These are phyloP conservation scores for Macrosiphum euphorbiae DNA, from an alignment of 2,888 invertebrate species.

Conservation along the genomic window DNA sequence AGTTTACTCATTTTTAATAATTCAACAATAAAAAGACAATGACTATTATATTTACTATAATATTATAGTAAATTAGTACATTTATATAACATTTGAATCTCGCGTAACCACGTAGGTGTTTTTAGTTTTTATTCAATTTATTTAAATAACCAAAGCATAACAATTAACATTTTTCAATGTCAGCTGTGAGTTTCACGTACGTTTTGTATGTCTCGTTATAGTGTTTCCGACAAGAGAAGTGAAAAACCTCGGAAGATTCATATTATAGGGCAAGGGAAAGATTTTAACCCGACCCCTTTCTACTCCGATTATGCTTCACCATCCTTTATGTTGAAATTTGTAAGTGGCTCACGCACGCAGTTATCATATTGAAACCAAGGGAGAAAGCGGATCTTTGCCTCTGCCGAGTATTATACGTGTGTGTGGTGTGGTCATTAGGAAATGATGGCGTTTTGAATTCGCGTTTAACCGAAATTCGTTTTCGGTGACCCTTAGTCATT, in stretches of 20 bases:
- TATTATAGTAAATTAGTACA: too few relatives aligned
- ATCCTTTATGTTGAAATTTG: conserved; percentile 54
- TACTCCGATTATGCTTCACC: conserved; percentile 38
- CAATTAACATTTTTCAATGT: conserved; percentile 9
- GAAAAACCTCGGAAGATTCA: conserved; percentile 22
- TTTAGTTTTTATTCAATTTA: neutral
- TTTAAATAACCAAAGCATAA: neutral
- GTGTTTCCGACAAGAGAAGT: conserved; percentile 26
- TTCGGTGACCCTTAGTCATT: conserved; percentile 52
- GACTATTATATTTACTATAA: neutral
- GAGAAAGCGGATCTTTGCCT: conserved; percentile 18
- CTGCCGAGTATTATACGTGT: neutral
- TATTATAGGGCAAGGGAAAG: neutral
- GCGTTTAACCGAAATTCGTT: conserved; percentile 54
- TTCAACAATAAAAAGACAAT: neutral
- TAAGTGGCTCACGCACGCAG: conserved; percentile 63
- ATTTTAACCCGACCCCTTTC: conserved; percentile 45
- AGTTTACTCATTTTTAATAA: too few relatives aligned
- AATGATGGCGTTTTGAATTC: conserved; percentile 58
- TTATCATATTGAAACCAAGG: conserved; percentile 29
- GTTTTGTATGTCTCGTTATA: conserved; percentile 29
- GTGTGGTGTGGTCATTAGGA: conserved; percentile 58
- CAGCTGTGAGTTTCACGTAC: neutral
- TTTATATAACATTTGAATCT: neutral
- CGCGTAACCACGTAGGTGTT: neutral